A percentile compares a stretch with the other conserved stretches of the same genome.
Conservation (phyloP, 2,797 vertebrate genomes). For the Forpus xanthops region DNA sequence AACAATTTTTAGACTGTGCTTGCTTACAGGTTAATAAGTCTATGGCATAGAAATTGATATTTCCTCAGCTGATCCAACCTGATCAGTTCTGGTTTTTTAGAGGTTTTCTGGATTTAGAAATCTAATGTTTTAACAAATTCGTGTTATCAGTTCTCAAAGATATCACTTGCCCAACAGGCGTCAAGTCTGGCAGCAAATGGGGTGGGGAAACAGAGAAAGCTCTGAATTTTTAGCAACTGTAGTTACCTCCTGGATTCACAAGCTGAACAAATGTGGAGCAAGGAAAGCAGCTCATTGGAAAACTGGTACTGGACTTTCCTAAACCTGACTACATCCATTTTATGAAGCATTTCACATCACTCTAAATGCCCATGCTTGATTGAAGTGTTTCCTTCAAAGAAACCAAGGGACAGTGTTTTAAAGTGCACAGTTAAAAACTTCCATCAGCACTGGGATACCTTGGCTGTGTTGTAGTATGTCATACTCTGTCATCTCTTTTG, state of each 20-base stretch:
- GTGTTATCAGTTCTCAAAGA: neutral
- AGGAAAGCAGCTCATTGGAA: neutral
- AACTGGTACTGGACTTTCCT: neutral
- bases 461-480: neutral
- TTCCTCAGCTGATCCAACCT: neutral
- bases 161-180: neutral
- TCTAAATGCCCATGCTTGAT: neutral
- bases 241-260: neutral
- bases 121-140: neutral
- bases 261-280: neutral
- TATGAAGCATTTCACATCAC: neutral
- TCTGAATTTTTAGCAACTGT: neutral
- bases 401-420: neutral
- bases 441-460: neutral
- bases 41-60: neutral
- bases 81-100: neutral
- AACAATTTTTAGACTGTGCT: neutral
- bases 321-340: neutral
- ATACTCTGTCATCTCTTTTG: neutral
- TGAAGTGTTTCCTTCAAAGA: neutral
- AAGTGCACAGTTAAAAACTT: neutral
- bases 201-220: neutral
- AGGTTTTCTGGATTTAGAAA: neutral
- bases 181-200: neutral
- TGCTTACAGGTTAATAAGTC: neutral